Evolutionary conservation across 1,140 invertebrate species (phyloP), one percentile per base, ranked within the genome.

Genomic region (Myzus persicae): DNA sequence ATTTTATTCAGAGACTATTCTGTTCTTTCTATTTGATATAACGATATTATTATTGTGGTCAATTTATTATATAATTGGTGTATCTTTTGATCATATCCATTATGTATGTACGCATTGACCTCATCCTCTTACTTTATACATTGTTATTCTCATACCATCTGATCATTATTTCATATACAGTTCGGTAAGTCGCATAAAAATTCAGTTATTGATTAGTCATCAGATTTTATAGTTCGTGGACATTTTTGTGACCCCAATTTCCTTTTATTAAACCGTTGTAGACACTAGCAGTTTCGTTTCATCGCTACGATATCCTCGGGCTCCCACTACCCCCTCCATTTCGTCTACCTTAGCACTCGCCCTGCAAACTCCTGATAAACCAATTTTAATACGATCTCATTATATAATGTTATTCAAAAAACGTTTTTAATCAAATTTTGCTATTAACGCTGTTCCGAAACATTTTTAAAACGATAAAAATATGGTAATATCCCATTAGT

Each of bases 351-450:
- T 9, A n/a, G 31, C 2, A 36, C n/a, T 88, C n/a, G 22, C 7
- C 24, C 87, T 36, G 87, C 44, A 51, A 89, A 89, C n/a, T 7
- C 20, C 46, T n/a, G 87, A 51, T 48, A 89, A 89, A 89, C 87
- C 31, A 51, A 88, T 88, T 48, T 88, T n/a, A 88, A 46, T n/a
- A 48, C 44, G 31, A 87, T n/a, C 31, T 20, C 42, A 42, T 82
- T 84, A 24, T 48, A 48, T 48, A 88, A 88, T 89, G 40, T 89
- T 38, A 89, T 51, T 89, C 46, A 24, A 9, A 89, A 89, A 89
- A 89, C 46, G 87, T 89, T 89, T 89, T 89, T 38, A 89, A 89
- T 89, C 44, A 51, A 89, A 89, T 89, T 89, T 51, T 36, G n/a
- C 46, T 51, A 89, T 51, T 48, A 89, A 38, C 46, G 14, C 20